Evolutionary conservation across 1,140 invertebrate genomes (phyloP).

Genomic region (Drosophila insularis): DNA sequence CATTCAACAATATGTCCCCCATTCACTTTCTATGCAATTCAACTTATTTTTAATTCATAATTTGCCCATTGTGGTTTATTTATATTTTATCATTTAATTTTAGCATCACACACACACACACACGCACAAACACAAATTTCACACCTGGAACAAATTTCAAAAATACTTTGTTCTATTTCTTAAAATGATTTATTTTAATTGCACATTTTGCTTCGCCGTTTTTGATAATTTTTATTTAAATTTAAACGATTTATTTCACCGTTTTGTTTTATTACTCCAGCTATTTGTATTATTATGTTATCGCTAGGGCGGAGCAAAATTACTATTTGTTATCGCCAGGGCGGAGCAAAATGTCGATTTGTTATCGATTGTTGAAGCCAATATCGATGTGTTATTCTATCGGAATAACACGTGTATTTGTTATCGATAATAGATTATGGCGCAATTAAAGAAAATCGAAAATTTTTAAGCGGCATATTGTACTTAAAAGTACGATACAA

Average conservation of each 20-base stretch:
- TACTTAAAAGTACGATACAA: too few species aligned
- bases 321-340: too few species aligned
- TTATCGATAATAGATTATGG: too few species aligned
- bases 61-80: background rate
- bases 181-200: background rate
- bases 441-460: too few species aligned
- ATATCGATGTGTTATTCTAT: too few species aligned
- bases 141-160: background rate
- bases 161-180: background rate
- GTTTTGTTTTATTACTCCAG: constrained; percentile 29
- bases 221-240: background rate
- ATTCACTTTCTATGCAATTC: background rate
- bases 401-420: too few species aligned
- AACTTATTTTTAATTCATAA: background rate
- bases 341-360: too few species aligned
- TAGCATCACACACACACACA: background rate
- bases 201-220: background rate
- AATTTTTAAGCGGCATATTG: too few species aligned
- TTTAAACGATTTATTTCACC: background rate
- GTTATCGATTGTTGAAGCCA: too few species aligned
- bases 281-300: constrained; percentile 15
- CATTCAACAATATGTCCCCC: background rate
- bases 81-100: constrained; percentile 8
- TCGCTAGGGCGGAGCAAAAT: too few species aligned
- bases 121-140: background rate